Base-by-base conservation (phyloP, 2,113 vertebrate species). In the Centropus unirufus region DNA sequence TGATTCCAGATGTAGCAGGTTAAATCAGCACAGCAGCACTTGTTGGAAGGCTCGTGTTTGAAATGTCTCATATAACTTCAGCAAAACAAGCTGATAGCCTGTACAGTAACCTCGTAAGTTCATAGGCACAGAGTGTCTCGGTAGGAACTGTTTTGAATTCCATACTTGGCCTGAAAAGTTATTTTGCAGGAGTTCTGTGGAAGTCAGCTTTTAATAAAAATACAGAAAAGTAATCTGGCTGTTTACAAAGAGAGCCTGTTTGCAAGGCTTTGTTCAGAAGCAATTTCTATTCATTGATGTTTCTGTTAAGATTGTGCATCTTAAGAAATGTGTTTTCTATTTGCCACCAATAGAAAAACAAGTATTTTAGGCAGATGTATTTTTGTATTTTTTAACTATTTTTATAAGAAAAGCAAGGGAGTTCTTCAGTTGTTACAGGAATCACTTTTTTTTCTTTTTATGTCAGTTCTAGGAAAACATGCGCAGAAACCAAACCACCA, bases 11-110 rank as follows among this genome's bases (percentile, higher is more conserved):
- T 87, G 88, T 64, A 82, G 96, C 89, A 69, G 86, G 87, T 87
- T 95, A 92, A 86, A 26, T 8, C 10, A 27, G 55, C 80, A 80
- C 76, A 95, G 57, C n/a, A 26, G 82, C 81, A 91, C 96, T 78
- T 19, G 72, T 29, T 93, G 67, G 88, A 93, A 59, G 87, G 77
- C 70, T 92, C 70, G 19, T 95, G 89, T 96, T 98, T 98, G 93
- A 97, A 96, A 98, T 98, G 97, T 96, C 95, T 98, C 77, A 9
- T 97, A 97, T 98, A 98, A 96, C 82, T 93, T 59, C 75, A 34
- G 86, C 90, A 96, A 94, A 97, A 96, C 93, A 98, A 96, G 95
- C 95, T 68, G 93, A 97, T 97, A 96, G 92, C 26, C 8, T 91
- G 88, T 44, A 75, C 8, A 4, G 94, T 87, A 93, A 95, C 84